Evolutionary conservation across 2,888 invertebrate species (phyloP).

Genomic region (Mesochorus sp.): DNA sequence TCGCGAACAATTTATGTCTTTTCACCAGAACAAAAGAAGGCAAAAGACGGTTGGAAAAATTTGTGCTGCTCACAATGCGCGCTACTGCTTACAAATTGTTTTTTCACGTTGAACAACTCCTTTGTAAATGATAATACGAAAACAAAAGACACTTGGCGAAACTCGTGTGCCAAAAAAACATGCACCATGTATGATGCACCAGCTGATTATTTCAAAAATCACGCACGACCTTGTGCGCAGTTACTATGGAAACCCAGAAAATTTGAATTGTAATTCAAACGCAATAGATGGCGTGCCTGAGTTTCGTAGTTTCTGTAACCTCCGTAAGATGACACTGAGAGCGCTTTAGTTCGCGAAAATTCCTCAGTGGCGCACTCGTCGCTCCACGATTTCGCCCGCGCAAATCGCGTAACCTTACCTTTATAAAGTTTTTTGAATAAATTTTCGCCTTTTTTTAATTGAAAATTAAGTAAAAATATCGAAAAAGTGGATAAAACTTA

Average conservation of each 20-base stretch:
- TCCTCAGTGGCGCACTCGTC: neutral
- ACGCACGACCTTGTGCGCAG: neutral
- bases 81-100: no score
- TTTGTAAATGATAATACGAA: no score
- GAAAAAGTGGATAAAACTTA: neutral
- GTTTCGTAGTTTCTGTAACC: neutral
- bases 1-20: no score
- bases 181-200: slow-evolving; percentile 31
- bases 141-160: slow-evolving; percentile 14
- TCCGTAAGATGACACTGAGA: neutral
- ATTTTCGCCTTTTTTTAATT: no score
- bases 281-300: neutral
- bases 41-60: no score
- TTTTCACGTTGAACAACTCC: no score
- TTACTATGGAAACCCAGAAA: slow-evolving; percentile 44
- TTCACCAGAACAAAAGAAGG: no score
- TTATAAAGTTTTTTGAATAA: no score
- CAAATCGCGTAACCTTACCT: neutral
- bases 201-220: slow-evolving; percentile 26
- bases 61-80: no score
- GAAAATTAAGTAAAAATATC: no score
- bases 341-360: no score
- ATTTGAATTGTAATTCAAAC: slow-evolving; percentile 2
- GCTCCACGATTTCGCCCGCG: neutral
- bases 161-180: slow-evolving; percentile 27